Conservation (phyloP, 2,797 vertebrate genomes). For the Onychomys arenicola region DNA sequence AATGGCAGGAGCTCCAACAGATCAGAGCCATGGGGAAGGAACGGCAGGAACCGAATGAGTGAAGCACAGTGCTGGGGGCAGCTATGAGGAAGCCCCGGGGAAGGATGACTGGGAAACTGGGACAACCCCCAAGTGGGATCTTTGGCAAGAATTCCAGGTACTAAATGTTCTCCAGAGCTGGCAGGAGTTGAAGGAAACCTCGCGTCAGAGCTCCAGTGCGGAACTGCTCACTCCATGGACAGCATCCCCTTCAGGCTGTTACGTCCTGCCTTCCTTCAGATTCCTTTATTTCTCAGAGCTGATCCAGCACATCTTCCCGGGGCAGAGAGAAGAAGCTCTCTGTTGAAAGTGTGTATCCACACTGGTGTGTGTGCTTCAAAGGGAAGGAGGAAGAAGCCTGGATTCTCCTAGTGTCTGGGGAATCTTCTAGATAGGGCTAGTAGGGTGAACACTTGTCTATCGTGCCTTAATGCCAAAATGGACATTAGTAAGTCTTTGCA, state of each 20-base stretch:
- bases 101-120: background rate
- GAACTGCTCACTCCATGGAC: background rate
- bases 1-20: background rate
- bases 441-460: background rate
- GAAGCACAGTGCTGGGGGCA: background rate
- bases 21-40: background rate
- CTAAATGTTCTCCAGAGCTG: constrained; percentile 40
- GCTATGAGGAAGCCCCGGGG: background rate
- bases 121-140: constrained; percentile 27
- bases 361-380: background rate
- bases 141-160: constrained; percentile 58
- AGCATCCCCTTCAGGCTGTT: too few species aligned
- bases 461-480: background rate
- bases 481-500: background rate
- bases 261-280: constrained; percentile 16
- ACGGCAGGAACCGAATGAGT: background rate
- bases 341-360: background rate
- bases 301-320: too few species aligned
- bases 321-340: background rate
- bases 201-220: background rate
- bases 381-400: background rate
- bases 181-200: constrained; percentile 11
- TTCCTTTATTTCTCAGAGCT: constrained; percentile 11
- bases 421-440: background rate
- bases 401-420: background rate